A percentile compares a stretch with the other conserved stretches of the same genome.
Evolutionary conservation across 2,797 vertebrate species (phyloP).

Genomic region (Lophura swinhoii): DNA sequence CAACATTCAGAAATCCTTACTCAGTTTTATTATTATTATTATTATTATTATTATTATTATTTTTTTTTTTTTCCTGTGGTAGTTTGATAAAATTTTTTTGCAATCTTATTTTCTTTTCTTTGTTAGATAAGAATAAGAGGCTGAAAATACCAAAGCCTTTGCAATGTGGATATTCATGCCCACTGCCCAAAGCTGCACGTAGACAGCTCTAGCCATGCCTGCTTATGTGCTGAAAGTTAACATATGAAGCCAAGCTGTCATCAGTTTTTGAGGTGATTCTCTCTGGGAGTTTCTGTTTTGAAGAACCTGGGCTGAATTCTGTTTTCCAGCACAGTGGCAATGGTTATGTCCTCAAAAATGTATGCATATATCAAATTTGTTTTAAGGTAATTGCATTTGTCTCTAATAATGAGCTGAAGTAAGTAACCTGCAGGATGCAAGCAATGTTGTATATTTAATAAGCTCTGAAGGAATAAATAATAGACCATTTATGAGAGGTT

Average conservation of each 20-base stretch:
- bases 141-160: background rate
- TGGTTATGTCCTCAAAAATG: background rate
- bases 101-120: background rate
- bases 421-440: conserved; percentile 37
- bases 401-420: background rate
- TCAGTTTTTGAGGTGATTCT: background rate
- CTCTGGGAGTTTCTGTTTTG: background rate
- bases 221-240: background rate
- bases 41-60: too few relatives aligned
- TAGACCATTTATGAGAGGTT: background rate
- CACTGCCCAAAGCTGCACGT: background rate
- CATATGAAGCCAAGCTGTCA: background rate
- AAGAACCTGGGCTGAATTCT: background rate
- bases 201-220: background rate
- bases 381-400: conserved; percentile 9
- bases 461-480: conserved; percentile 47
- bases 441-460: conserved; percentile 33
- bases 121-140: background rate
- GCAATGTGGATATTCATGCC: background rate
- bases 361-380: background rate
- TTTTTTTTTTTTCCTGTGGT: background rate
- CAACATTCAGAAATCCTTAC: background rate
- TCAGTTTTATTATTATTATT: background rate
- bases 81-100: background rate
- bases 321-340: background rate